A percentile compares a stretch with the other conserved stretches of the same genome.
Conservation (phyloP, 1,140 invertebrate species). For the Spodoptera frugiperda region DNA sequence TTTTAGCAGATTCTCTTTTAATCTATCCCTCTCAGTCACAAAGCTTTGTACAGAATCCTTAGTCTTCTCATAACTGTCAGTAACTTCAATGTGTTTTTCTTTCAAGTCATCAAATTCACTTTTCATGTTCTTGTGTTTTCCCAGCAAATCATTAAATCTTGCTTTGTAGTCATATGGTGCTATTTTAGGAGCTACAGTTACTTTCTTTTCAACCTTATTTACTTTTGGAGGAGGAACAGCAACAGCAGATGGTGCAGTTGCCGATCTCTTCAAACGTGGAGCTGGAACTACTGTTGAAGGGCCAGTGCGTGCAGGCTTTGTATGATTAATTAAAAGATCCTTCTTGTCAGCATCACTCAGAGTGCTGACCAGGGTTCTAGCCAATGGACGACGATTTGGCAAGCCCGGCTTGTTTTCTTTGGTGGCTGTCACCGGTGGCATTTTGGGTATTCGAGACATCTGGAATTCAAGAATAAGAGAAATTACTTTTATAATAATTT, state of each 20-base stretch:
- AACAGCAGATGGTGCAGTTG: slow-evolving; percentile 66
- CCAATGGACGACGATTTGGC: slow-evolving; percentile 60
- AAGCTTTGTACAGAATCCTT: slow-evolving; percentile 70
- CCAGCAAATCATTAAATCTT: slow-evolving; percentile 86
- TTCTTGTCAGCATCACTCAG: slow-evolving; percentile 80
- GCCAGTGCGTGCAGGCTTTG: slow-evolving; percentile 66
- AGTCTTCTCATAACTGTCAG: slow-evolving; percentile 85
- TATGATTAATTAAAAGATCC: slow-evolving; percentile 73
- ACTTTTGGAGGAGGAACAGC: slow-evolving; percentile 63
- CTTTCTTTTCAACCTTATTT: slow-evolving; percentile 73
- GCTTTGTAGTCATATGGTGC: slow-evolving; percentile 88
- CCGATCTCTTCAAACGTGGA: slow-evolving; percentile 72
- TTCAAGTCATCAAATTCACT: slow-evolving; percentile 84
- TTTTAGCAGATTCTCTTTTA: slow-evolving; percentile 76
- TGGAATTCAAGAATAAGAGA: slow-evolving; percentile 59
- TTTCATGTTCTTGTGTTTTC: slow-evolving; percentile 86
- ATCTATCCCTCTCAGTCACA: slow-evolving; percentile 65
- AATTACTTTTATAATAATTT: too few relatives aligned
- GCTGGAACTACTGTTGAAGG: slow-evolving; percentile 62
- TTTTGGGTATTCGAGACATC: slow-evolving; percentile 82
- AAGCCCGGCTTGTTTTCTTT: slow-evolving; percentile 76
- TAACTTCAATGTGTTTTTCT: slow-evolving; percentile 84
- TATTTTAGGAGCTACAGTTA: slow-evolving; percentile 79
- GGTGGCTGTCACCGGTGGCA: slow-evolving; percentile 59
- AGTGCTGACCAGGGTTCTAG: slow-evolving; percentile 67